Base-by-base conservation (phyloP, 2,113 vertebrate species). In the Tylochromis polylepis region DNA sequence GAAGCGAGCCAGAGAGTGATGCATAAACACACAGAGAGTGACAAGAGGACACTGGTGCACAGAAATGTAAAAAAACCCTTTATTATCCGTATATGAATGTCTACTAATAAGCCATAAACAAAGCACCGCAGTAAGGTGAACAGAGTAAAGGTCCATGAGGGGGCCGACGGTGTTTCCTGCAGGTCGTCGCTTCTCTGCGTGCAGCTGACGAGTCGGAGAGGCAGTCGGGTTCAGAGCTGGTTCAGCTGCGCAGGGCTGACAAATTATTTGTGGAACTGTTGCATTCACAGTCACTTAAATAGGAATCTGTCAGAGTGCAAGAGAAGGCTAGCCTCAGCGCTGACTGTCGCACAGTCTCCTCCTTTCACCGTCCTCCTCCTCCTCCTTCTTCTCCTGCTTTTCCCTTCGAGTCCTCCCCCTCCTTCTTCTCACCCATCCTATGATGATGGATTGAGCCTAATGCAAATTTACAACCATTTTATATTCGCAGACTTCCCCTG, bases 181-280 rank as follows among this genome's bases (percentile, higher is more conserved):
- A 11, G 41, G 3, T 18, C 58, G 3, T 58, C 82, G 20, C 78
- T 59, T 43, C 18, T 20, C 20, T 49, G 46, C 10, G 46, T 70
- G 56, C 60, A 79, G 16, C 5, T 22, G 11, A 27, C 4, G 14
- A 31, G 65, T 18, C 41, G 58, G 78, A 81, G 89, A 60, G 88
- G 11, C 85, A 89, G 87, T 94, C 94, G 96, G 96, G 98, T 98
- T 98, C 98, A 98, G 97, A 98, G 97, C 96, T 96, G 97, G 98
- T 99, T 98, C 98, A 98, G 97, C 97, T 97, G 97, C 55, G 79
- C 97, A 96, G 95, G 95, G 97, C 97, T 99, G 98, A 99, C 98
- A 99, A 99, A 99, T 98, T 98, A 98, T 99, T 99, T 98, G 97
- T 98, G 97, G 97, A 98, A 99, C 98, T 98, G 98, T 98, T 98